Base-by-base conservation (phyloP, 2,797 vertebrate genomes). In the Onychomys arenicola region DNA sequence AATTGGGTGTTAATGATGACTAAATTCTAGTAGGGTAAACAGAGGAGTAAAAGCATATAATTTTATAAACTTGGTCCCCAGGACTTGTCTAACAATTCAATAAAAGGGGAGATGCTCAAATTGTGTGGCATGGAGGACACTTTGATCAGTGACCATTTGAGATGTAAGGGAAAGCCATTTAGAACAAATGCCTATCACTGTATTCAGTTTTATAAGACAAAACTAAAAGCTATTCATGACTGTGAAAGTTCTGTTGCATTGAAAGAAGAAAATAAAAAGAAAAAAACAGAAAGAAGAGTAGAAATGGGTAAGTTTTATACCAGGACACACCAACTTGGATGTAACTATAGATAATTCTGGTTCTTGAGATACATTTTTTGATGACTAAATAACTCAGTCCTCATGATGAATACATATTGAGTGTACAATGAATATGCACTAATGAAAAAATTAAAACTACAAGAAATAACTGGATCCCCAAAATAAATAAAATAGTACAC, bases 1-100 rank as follows among this genome's bases (percentile, higher is more conserved):
- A 49, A 2, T 84, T 90, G 9, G 57, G 76, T 93, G 46, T 61
- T 63, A 95, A 59, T 92, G 55, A 57, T 89, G 25, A 90, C 85
- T 91, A 61, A 80, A 59, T 55, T 55, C 52, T 55, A 55, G 52
- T 14, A 55, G 14, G 17, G 7, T 19, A 63, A 69, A 82, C 37
- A 40, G 23, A 87, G 43, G 10, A 63, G 52, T 40, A 5, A 91
- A 95, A 80, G 43, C 12, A 61, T 88, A 90, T 95, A 52, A 75
- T 69, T 91, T 95, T 69, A 61, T 2, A 91, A 63, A 77, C 37
- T 55, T 89, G 25, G 67, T 85, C 19, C 43, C 65, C 40, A 27
- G 25, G n/a, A 80, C 23, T 71, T 84, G 46, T 46, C 69, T 85
- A 93, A 55, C 27, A 82, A 14, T 82, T 21, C 65, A 25, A 57